Evolutionary conservation across 2,797 vertebrate species (phyloP).

Genomic region (Acanthiza pusilla): DNA sequence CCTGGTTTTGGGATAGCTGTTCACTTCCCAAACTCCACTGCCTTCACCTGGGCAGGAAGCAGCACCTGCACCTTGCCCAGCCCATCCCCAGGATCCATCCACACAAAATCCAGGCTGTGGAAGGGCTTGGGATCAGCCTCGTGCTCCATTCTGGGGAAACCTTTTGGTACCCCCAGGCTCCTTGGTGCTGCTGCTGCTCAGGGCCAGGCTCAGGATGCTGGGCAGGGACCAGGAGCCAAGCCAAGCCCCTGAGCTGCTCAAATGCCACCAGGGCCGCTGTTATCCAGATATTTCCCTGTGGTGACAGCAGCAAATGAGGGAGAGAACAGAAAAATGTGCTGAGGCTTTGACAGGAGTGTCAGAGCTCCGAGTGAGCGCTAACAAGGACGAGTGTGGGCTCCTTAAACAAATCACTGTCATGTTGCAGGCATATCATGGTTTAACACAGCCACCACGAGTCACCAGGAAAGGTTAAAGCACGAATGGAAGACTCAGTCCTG

Average conservation of each 20-base stretch:
- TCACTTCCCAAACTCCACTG: fast-evolving
- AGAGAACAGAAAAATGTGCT: constrained; percentile 35
- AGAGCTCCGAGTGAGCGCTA: constrained; percentile 30
- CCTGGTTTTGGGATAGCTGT: background rate
- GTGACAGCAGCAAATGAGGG: constrained; percentile 58
- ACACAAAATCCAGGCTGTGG: fast-evolving
- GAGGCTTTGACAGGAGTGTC: constrained; percentile 60
- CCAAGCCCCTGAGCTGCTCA: background rate
- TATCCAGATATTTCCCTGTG: constrained; percentile 4
- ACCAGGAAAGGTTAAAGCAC: constrained; percentile 58
- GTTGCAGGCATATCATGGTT: constrained; percentile 42
- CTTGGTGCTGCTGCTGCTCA: background rate
- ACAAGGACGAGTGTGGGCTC: constrained; percentile 57
- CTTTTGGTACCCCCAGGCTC: background rate
- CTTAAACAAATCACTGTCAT: constrained; percentile 68
- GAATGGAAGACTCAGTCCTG: constrained; percentile 9
- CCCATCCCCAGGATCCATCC: background rate
- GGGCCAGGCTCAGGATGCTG: background rate
- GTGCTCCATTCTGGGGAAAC: fast-evolving
- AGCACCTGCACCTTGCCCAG: fast-evolving
- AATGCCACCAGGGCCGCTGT: background rate
- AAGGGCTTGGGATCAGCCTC: background rate
- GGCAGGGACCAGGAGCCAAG: background rate
- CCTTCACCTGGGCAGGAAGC: background rate
- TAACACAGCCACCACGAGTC: constrained; percentile 50